Evolutionary conservation across 2,888 invertebrate species (phyloP).

Genomic region (Cetonia aurata): DNA sequence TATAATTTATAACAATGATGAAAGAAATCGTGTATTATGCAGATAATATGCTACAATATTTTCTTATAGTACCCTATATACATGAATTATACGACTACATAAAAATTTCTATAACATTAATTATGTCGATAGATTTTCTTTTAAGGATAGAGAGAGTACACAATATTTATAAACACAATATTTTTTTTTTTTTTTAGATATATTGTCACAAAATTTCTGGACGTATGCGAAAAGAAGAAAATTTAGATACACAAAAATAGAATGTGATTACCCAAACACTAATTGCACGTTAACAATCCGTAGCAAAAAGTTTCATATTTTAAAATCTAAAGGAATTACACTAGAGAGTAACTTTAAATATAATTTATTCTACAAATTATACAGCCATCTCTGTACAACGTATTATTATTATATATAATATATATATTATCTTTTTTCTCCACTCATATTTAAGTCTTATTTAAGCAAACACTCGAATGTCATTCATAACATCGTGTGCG

Average conservation of each 20-base stretch:
- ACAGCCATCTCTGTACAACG: conserved; percentile 59
- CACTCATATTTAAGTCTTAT: conserved; percentile 49
- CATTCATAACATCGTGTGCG: conserved; percentile 54
- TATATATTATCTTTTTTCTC: conserved; percentile 43
- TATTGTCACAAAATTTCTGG: no score
- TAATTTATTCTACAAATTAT: conserved; percentile 57
- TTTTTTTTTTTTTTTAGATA: no score
- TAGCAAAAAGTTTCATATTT: conserved; percentile 22
- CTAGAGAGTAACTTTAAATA: conserved; percentile 37
- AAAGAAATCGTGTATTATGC: no score
- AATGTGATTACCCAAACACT: conserved; percentile 14
- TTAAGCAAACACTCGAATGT: conserved; percentile 41
- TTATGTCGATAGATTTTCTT: no score
- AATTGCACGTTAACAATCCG: conserved; percentile 25
- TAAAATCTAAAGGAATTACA: conserved; percentile 35
- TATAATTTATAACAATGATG: no score
- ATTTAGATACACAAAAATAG: conserved; percentile 2
- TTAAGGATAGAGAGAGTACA: no score
- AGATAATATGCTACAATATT: no score
- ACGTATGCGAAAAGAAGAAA: no score
- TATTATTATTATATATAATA: conserved; percentile 50
- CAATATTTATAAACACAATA: no score
- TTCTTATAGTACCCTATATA: no score
- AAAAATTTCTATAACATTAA: no score
- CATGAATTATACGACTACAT: no score